Conservation (phyloP, 2,113 vertebrate species). For the Halcyon senegalensis region DNA sequence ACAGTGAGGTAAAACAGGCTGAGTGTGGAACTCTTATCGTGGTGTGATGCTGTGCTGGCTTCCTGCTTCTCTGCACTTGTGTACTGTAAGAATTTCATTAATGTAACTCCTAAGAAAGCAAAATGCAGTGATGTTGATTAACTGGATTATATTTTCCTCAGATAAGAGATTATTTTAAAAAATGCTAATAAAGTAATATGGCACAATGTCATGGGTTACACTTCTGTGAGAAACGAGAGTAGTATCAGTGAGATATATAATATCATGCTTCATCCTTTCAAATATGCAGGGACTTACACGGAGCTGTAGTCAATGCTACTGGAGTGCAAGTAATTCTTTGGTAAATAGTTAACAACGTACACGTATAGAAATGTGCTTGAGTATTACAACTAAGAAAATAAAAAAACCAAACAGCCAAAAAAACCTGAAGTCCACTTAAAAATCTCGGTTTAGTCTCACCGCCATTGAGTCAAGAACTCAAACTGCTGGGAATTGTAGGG, state of each 20-base stretch:
- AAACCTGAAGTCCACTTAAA: neutral
- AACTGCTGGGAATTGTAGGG: neutral
- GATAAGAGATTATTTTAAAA: constrained; percentile 25
- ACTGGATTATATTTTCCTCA: constrained; percentile 41
- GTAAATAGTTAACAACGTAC: neutral
- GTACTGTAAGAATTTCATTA: constrained; percentile 27
- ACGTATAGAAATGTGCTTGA: neutral
- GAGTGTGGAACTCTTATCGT: neutral
- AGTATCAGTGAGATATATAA: constrained; percentile 3
- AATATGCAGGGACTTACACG: neutral
- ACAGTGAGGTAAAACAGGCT: neutral
- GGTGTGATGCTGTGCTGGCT: accelerated
- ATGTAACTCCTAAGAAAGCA: constrained; percentile 28
- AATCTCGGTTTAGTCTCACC: neutral
- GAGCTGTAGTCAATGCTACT: neutral
- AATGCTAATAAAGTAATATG: constrained; percentile 43
- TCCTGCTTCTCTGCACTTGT: neutral
- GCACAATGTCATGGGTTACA: constrained; percentile 10
- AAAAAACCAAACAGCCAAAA: neutral
- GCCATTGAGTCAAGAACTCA: neutral
- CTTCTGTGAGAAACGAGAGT: constrained; percentile 17
- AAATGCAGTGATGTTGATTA: constrained; percentile 36
- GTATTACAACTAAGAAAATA: neutral
- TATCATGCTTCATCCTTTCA: neutral
- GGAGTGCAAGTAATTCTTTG: neutral